phyloP scores from a whole-genome alignment of 2,797 vertebrate species.

The Mormyrops attenuatus region DNA sequence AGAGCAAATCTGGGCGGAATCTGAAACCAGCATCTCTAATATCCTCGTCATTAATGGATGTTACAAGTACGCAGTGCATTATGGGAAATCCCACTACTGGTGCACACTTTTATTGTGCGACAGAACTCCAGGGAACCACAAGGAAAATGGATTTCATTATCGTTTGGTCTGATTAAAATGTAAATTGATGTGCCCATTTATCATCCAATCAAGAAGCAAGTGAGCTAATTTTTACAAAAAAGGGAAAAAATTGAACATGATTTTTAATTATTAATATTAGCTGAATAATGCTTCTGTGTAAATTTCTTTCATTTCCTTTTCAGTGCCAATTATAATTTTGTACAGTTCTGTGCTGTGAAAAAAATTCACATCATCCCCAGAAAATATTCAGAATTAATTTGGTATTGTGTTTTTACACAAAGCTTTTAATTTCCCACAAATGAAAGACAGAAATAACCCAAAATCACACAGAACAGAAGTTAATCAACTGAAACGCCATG shows the following conservation, averaged over 20 bases:
- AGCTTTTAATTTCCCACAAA: not conserved
- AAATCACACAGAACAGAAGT: not conserved
- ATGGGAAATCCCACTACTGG: not conserved
- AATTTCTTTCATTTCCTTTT: not conserved
- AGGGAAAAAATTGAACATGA: not conserved
- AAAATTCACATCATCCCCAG: not conserved
- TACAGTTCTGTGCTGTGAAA: not conserved
- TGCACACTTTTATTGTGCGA: not conserved
- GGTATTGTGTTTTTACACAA: not conserved
- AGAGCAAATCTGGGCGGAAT: not conserved
- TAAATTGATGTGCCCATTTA: constrained; percentile 22
- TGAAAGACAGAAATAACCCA: not conserved
- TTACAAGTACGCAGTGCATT: not conserved
- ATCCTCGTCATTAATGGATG: not conserved
- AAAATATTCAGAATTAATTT: not conserved
- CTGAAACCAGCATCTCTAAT: constrained; percentile 9
- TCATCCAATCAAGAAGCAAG: constrained; percentile 11
- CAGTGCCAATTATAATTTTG: not conserved
- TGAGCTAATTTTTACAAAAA: not conserved
- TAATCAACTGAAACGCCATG: not conserved
- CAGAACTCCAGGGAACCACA: constrained; percentile 11
- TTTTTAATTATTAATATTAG: not conserved
- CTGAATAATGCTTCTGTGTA: not conserved
- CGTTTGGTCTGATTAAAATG: constrained; percentile 20
- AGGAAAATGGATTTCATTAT: constrained; percentile 16